A percentile compares a stretch with the other conserved stretches of the same genome.
Evolutionary conservation across 2,888 invertebrate species (phyloP).

Genomic region (Agonopterix arenella): DNA sequence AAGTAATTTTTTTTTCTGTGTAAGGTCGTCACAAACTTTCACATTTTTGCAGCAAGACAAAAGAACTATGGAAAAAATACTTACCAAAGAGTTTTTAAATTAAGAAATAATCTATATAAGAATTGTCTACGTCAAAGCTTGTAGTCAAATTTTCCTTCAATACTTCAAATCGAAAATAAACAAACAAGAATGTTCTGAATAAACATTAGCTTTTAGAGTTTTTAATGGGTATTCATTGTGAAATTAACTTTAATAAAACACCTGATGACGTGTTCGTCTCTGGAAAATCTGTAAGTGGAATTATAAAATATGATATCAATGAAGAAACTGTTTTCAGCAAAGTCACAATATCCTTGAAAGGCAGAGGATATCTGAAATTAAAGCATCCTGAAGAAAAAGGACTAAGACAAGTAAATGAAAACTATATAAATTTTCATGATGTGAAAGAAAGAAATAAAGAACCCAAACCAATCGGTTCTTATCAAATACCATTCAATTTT

Average conservation of each 20-base stretch:
- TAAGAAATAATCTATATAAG: too few relatives aligned
- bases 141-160: too few relatives aligned
- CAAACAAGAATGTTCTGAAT: too few relatives aligned
- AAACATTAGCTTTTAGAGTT: too few relatives aligned
- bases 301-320: slow-evolving; percentile 30
- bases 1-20: too few relatives aligned
- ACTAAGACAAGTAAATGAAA: slow-evolving; percentile 7
- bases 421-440: slow-evolving; percentile 11
- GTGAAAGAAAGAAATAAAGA: slow-evolving; percentile 8
- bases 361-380: slow-evolving; percentile 4
- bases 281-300: slow-evolving; percentile 27
- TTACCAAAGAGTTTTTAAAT: too few relatives aligned
- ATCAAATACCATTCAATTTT: slow-evolving; percentile 20
- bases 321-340: slow-evolving; percentile 24
- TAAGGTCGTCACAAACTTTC: too few relatives aligned
- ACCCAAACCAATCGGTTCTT: slow-evolving; percentile 8
- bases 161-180: too few relatives aligned
- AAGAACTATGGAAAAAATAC: too few relatives aligned
- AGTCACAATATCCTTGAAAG: slow-evolving; percentile 27
- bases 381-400: slow-evolving; percentile 1
- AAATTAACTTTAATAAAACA: slow-evolving; percentile 26
- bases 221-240: slow-evolving; percentile 31
- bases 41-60: too few relatives aligned
- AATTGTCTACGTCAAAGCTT: too few relatives aligned
- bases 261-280: slow-evolving; percentile 21